phyloP scores from a whole-genome alignment of 2,113 vertebrate species.

The Passer montanus region DNA sequence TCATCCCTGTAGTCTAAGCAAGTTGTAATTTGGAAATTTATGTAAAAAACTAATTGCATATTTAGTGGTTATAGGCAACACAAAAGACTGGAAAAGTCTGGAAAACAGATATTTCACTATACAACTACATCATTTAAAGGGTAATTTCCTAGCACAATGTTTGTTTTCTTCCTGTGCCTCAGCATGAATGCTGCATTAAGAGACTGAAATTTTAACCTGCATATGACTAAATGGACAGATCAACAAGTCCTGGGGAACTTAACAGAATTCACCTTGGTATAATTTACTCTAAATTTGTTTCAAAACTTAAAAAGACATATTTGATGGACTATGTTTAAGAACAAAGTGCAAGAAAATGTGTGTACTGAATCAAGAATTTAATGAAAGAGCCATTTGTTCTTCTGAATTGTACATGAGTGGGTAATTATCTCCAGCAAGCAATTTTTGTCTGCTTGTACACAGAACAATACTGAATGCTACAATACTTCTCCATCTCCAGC shows the following conservation, averaged over 20 bases:
- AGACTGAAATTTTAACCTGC: not conserved
- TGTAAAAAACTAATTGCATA: not conserved
- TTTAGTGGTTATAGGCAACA: not conserved
- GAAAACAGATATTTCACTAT: not conserved
- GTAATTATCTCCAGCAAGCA: slow-evolving; percentile 53
- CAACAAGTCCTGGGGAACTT: not conserved
- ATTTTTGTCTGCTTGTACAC: slow-evolving; percentile 22
- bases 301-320: not conserved
- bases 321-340: not conserved
- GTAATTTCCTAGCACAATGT: not conserved
- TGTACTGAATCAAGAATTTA: slow-evolving; percentile 21
- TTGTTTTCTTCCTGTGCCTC: not conserved
- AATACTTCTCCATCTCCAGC: slow-evolving; percentile 23
- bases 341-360: not conserved
- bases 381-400: slow-evolving; percentile 50
- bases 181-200: not conserved
- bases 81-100: not conserved
- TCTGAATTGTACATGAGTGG: slow-evolving; percentile 39
- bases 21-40: not conserved
- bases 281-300: slow-evolving; percentile 6
- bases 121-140: not conserved
- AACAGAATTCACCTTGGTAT: not conserved
- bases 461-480: slow-evolving; percentile 16
- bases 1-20: not conserved
- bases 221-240: not conserved